Evolutionary conservation across 2,888 invertebrate species (phyloP).

Genomic region (Dichetophora obliterata): DNA sequence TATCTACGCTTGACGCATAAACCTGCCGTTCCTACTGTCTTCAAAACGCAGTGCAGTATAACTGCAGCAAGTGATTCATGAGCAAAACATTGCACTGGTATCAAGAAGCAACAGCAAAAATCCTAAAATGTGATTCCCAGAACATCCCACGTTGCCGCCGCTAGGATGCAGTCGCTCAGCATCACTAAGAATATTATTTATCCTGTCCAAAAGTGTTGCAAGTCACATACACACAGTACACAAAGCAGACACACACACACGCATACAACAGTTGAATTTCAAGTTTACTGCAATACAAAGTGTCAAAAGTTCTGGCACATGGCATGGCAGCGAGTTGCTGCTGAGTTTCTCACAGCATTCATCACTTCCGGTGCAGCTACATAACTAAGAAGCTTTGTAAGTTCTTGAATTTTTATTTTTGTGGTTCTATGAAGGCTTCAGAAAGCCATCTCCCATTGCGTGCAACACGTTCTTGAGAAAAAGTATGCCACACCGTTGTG

Average conservation of each 20-base stretch:
- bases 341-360: conserved; percentile 1
- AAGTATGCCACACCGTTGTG: background rate
- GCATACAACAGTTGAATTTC: background rate
- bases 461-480: background rate
- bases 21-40: background rate
- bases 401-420: background rate
- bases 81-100: background rate
- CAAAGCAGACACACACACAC: background rate
- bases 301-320: conserved; percentile 5
- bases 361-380: conserved; percentile 13
- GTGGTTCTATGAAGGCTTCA: background rate
- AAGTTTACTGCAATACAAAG: conserved; percentile 1
- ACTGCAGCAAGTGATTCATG: conserved; percentile 30
- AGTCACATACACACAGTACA: background rate
- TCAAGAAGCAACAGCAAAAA: background rate
- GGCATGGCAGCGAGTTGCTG: conserved; percentile 1
- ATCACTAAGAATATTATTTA: conserved; percentile 35
- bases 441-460: background rate
- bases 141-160: conserved; percentile 19
- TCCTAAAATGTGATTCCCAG: conserved; percentile 14
- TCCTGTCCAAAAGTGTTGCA: conserved; percentile 25
- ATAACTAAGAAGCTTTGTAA: background rate
- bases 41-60: background rate
- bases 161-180: conserved; percentile 18
- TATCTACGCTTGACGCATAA: conserved; percentile 22